Evolutionary conservation across 2,113 vertebrate species (phyloP).

Genomic region (Syrrhaptes paradoxus): DNA sequence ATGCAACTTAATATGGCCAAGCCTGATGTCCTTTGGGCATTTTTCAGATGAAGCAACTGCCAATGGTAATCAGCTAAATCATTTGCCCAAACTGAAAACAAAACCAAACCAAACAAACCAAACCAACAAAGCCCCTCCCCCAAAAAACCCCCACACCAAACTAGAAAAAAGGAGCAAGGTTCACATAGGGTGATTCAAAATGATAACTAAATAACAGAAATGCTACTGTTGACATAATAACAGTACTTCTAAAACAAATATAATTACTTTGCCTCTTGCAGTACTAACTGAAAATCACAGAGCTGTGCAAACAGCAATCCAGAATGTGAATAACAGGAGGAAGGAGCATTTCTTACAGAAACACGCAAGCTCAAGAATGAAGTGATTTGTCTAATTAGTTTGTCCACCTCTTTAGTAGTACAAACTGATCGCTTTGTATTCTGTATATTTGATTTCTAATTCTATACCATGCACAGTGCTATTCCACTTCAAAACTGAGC

Average conservation of each 20-base stretch:
- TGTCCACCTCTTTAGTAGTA: background rate
- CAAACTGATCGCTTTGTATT: background rate
- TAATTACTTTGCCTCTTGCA: background rate
- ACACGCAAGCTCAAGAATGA: background rate
- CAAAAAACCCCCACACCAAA: no score
- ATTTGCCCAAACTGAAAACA: background rate
- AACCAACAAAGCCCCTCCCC: no score
- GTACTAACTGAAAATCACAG: background rate
- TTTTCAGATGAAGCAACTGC: background rate
- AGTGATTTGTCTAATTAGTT: background rate
- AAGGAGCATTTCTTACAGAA: slow-evolving; percentile 9
- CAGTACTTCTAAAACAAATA: background rate
- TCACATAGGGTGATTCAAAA: background rate
- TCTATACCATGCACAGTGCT: background rate
- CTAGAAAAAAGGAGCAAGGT: background rate
- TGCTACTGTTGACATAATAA: background rate
- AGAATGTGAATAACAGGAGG: background rate
- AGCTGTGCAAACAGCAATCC: background rate
- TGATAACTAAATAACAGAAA: background rate
- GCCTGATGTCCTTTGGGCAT: background rate
- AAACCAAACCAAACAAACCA: no score
- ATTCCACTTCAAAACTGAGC: slow-evolving; percentile 27
- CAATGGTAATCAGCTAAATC: background rate
- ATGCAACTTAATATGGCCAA: background rate
- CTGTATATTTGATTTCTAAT: background rate